Percentiles rank a stretch among this genome's conserved stretches.
Conservation (phyloP, 1,140 invertebrate genomes). For the Phocides pigmalion region DNA sequence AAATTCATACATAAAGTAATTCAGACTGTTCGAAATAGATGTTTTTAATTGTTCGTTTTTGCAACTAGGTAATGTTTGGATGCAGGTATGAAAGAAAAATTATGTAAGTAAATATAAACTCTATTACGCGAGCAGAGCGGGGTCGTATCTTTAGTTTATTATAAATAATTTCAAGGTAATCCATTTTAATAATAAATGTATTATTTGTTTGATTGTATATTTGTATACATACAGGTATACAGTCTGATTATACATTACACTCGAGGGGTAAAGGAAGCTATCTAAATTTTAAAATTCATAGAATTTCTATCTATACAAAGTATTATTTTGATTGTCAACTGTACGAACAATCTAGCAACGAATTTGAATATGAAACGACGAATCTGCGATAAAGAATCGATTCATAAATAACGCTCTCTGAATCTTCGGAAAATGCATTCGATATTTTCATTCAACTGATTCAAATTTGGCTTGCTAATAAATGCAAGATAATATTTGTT, state of each 20-base stretch:
- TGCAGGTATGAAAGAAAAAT: too few species aligned
- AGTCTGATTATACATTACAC: conserved; percentile 26
- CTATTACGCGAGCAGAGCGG: too few species aligned
- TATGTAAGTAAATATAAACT: too few species aligned
- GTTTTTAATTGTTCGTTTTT: too few species aligned
- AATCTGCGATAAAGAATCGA: conserved; percentile 35
- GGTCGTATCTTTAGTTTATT: too few species aligned
- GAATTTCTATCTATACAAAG: conserved; percentile 32
- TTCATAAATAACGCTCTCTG: conserved; percentile 35
- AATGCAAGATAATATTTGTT: not conserved
- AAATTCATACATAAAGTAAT: too few species aligned
- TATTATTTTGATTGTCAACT: conserved; percentile 37
- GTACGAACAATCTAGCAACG: conserved; percentile 28
- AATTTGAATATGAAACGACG: conserved; percentile 37
- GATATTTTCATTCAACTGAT: conserved; percentile 30
- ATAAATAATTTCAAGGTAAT: too few species aligned
- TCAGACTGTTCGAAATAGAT: too few species aligned
- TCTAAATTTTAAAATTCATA: conserved; percentile 34
- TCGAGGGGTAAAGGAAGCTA: conserved; percentile 15
- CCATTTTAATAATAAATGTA: too few species aligned
- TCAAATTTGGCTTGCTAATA: conserved; percentile 26
- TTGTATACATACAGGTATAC: not conserved
- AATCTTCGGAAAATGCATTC: conserved; percentile 29
- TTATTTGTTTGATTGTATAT: too few species aligned
- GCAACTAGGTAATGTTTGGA: too few species aligned